A percentile compares a stretch with the other conserved stretches of the same genome.
phyloP scores from a whole-genome alignment of 2,888 invertebrate genomes.

The Idaea dimidiata region DNA sequence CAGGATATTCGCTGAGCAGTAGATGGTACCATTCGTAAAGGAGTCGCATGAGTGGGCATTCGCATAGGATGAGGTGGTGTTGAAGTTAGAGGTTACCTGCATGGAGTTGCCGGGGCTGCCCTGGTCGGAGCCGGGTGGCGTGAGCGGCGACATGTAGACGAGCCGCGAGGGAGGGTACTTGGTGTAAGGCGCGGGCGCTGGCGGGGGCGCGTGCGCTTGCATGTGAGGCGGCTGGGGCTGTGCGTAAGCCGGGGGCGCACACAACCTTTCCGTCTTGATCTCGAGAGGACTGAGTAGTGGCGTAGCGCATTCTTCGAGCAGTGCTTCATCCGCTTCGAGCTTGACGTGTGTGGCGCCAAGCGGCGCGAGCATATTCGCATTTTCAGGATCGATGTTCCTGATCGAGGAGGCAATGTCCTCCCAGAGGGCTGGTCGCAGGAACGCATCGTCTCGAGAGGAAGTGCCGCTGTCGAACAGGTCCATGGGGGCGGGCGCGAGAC shows the following conservation, averaged over 20 bases:
- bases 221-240: slow-evolving; percentile 55
- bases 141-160: slow-evolving; percentile 91
- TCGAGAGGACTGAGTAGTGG: slow-evolving; percentile 89
- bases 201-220: slow-evolving; percentile 60
- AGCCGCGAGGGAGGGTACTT: slow-evolving; percentile 73
- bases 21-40: slow-evolving; percentile 59
- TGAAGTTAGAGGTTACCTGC: slow-evolving; percentile 59
- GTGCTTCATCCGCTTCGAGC: slow-evolving; percentile 84
- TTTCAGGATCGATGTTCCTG: slow-evolving; percentile 94
- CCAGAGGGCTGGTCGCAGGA: slow-evolving; percentile 93
- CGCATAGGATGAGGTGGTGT: slow-evolving; percentile 43
- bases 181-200: slow-evolving; percentile 54
- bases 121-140: slow-evolving; percentile 93
- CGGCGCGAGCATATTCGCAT: slow-evolving; percentile 91
- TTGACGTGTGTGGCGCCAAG: slow-evolving; percentile 86
- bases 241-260: slow-evolving; percentile 78
- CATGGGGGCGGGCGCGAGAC: slow-evolving; percentile 82
- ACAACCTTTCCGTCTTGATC: slow-evolving; percentile 88
- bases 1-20: slow-evolving; percentile 56
- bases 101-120: slow-evolving; percentile 89
- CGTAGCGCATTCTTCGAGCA: slow-evolving; percentile 83
- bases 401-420: slow-evolving; percentile 95
- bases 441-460: slow-evolving; percentile 88
- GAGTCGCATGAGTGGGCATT: slow-evolving; percentile 47
- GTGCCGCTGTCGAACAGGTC: slow-evolving; percentile 78